Evolutionary conservation across 2,113 vertebrate species (phyloP).

Genomic region (Guaruba guarouba): DNA sequence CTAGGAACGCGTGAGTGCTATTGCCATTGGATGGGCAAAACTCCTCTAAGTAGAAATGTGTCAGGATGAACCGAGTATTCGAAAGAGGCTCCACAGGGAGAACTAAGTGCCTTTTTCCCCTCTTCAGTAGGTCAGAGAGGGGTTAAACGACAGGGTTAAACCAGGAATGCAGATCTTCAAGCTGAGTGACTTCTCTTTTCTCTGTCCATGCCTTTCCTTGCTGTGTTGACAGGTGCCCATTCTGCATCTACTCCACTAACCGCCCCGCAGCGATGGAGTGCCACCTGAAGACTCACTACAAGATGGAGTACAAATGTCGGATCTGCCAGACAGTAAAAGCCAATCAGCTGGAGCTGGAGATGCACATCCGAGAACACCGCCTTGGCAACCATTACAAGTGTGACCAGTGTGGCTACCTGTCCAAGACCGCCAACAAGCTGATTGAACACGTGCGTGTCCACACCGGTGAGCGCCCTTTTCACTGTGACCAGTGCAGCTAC

Average conservation of each 20-base stretch:
- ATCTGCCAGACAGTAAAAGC: constrained; percentile 98
- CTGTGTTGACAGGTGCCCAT: constrained; percentile 88
- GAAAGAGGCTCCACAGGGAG: background rate
- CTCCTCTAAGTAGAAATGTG: background rate
- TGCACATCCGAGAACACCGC: constrained; percentile 95
- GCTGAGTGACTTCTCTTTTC: background rate
- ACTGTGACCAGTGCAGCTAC: constrained; percentile 99
- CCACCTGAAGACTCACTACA: constrained; percentile 99
- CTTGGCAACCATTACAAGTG: constrained; percentile 99
- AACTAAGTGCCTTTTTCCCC: background rate
- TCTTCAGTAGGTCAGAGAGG: background rate
- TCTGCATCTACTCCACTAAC: constrained; percentile 98
- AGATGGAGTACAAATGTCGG: constrained; percentile 98
- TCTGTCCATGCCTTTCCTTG: constrained; percentile 28
- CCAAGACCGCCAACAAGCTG: constrained; percentile 99
- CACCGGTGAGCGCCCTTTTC: constrained; percentile 99
- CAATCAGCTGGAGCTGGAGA: constrained; percentile 96
- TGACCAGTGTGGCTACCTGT: constrained; percentile 99
- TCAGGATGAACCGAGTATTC: background rate
- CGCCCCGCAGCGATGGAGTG: constrained; percentile 97
- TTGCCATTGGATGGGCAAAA: background rate
- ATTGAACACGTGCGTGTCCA: constrained; percentile 98
- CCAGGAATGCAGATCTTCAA: background rate
- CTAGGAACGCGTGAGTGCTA: background rate
- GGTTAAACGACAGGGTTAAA: constrained; percentile 1